Conservation (phyloP, 1,140 invertebrate species). For the Littorina saxatilis region DNA sequence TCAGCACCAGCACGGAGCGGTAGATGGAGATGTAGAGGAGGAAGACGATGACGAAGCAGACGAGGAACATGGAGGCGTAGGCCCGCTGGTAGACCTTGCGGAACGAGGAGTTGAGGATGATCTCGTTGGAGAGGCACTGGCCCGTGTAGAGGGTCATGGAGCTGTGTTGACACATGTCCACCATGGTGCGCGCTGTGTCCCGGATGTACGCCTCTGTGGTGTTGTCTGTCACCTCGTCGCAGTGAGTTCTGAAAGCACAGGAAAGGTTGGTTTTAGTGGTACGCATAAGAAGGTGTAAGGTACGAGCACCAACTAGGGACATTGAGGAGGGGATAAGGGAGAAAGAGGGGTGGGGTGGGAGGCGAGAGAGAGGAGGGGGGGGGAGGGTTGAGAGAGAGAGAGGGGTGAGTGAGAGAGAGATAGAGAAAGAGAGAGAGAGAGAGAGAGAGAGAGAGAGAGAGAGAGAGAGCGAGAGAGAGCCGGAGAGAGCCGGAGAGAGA, state of each 20-base stretch:
- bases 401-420: too few relatives aligned
- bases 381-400: too few relatives aligned
- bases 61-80: constrained; percentile 62
- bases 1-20: constrained; percentile 57
- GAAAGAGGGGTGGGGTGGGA: neutral
- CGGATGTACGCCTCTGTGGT: too few relatives aligned
- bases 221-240: too few relatives aligned
- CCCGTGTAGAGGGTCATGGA: constrained; percentile 44
- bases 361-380: neutral
- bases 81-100: constrained; percentile 64
- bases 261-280: neutral
- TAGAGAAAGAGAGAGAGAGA: too few relatives aligned
- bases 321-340: too few relatives aligned
- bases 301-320: too few relatives aligned
- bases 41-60: constrained; percentile 62
- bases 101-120: constrained; percentile 56
- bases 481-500: too few relatives aligned
- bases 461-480: too few relatives aligned
- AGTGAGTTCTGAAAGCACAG: neutral
- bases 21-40: constrained; percentile 68
- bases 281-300: too few relatives aligned
- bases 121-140: constrained; percentile 51
- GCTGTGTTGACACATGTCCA: too few relatives aligned
- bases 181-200: neutral
- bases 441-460: too few relatives aligned